Evolutionary conservation across 2,888 invertebrate species (phyloP).

Genomic region (Pammene fasciana): DNA sequence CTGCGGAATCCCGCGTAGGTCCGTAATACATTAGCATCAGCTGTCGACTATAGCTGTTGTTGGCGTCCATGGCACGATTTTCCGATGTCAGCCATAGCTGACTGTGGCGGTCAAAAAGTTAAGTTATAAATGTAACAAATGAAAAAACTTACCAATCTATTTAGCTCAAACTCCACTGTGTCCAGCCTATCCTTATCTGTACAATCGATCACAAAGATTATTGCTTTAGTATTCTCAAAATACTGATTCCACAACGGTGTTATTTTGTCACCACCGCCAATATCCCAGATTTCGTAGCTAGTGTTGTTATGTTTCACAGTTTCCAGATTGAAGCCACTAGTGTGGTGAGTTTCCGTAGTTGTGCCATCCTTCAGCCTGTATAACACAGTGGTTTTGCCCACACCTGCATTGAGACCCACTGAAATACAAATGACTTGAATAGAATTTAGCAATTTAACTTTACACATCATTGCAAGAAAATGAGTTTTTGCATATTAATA

Average conservation of each 20-base stretch:
- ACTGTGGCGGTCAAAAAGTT: too few relatives aligned
- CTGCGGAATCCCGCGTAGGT: too few relatives aligned
- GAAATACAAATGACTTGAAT: conserved; percentile 24
- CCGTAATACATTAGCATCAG: too few relatives aligned
- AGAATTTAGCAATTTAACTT: too few relatives aligned
- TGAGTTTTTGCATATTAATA: too few relatives aligned
- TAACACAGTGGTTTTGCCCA: conserved; percentile 37
- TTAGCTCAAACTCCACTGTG: conserved; percentile 25
- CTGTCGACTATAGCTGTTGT: too few relatives aligned
- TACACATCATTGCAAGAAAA: too few relatives aligned
- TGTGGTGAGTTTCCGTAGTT: conserved; percentile 15
- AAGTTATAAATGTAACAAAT: not conserved
- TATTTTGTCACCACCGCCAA: conserved; percentile 36
- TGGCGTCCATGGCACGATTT: too few relatives aligned
- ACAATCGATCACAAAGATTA: conserved; percentile 38
- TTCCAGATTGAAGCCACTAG: conserved; percentile 33
- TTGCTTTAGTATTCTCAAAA: conserved; percentile 24
- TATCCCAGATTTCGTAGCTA: conserved; percentile 31
- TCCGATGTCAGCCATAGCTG: too few relatives aligned
- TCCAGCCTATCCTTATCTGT: conserved; percentile 29
- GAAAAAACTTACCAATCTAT: conserved; percentile 28
- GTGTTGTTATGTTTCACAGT: conserved; percentile 28
- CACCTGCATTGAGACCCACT: conserved; percentile 39
- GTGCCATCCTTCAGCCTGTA: conserved; percentile 26
- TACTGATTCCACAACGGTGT: conserved; percentile 32